Conservation (phyloP, 1,140 invertebrate species). For the Drosophila watanabei region DNA sequence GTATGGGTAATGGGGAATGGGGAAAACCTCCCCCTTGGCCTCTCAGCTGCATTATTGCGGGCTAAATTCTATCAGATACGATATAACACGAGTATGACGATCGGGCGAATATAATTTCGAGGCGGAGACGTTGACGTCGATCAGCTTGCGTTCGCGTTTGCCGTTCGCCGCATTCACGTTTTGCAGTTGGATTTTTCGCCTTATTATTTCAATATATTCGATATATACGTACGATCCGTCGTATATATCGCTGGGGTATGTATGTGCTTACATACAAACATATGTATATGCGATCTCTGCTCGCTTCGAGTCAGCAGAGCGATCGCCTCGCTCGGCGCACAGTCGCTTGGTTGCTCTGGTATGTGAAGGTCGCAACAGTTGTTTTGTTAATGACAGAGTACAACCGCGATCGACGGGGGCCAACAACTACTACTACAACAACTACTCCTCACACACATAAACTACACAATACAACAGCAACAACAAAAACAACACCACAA, state of each 20-base stretch:
- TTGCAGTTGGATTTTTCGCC: conserved; percentile 76
- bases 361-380: conserved; percentile 86
- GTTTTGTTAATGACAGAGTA: conserved; percentile 85
- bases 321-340: conserved; percentile 55
- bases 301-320: conserved; percentile 4
- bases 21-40: conserved; percentile 54
- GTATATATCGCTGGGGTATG: conserved; percentile 4
- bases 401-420: conserved; percentile 52
- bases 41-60: conserved; percentile 53
- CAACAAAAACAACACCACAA: conserved; percentile 1
- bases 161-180: conserved; percentile 75
- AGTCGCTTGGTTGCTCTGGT: conserved; percentile 83
- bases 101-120: conserved; percentile 37
- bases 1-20: conserved; percentile 30
- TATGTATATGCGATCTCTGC: conserved; percentile 23
- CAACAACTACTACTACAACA: conserved; percentile 38
- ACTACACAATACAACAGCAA: background rate
- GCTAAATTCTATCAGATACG: conserved; percentile 75
- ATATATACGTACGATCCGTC: conserved; percentile 23
- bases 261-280: conserved; percentile 3
- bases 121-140: conserved; percentile 71
- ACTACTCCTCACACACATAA: conserved; percentile 39
- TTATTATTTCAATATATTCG: conserved; percentile 80
- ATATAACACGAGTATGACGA: conserved; percentile 41
- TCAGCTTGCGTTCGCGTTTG: conserved; percentile 53